Conservation (phyloP, 1,140 invertebrate genomes). For the Whitmania pigra region DNA sequence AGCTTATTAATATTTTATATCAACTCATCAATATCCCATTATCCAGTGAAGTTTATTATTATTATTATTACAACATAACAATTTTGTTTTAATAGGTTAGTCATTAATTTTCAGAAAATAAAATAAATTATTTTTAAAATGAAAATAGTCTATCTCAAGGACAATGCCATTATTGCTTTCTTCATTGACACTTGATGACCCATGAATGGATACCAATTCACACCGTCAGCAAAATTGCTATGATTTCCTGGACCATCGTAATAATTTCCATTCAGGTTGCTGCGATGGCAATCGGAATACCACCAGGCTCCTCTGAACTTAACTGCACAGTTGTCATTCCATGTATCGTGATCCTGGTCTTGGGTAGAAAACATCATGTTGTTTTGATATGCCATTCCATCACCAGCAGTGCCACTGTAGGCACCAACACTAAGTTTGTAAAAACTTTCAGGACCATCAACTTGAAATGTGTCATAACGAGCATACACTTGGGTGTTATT, state of each 20-base stretch:
- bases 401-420: constrained; percentile 47
- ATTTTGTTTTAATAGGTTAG: too few relatives aligned
- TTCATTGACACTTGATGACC: constrained; percentile 18
- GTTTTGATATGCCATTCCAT: constrained; percentile 32
- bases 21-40: too few relatives aligned
- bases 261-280: constrained; percentile 71
- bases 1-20: too few relatives aligned
- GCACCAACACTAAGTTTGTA: constrained; percentile 53
- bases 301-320: constrained; percentile 46
- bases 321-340: constrained; percentile 51
- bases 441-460: constrained; percentile 52
- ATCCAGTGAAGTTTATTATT: too few relatives aligned
- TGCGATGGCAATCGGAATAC: constrained; percentile 70
- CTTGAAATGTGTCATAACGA: constrained; percentile 20
- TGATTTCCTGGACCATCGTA: neutral
- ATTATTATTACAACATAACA: too few relatives aligned
- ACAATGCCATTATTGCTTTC: neutral
- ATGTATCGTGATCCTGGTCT: constrained; percentile 40
- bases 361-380: constrained; percentile 36
- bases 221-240: constrained; percentile 13
- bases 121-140: too few relatives aligned
- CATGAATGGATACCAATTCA: constrained; percentile 16
- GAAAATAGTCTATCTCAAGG: too few relatives aligned
- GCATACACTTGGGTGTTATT: constrained; percentile 41
- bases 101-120: too few relatives aligned